A percentile compares a stretch with the other conserved stretches of the same genome.
Conservation (phyloP, 2,797 vertebrate genomes). For the Podarcis lilfordi region DNA sequence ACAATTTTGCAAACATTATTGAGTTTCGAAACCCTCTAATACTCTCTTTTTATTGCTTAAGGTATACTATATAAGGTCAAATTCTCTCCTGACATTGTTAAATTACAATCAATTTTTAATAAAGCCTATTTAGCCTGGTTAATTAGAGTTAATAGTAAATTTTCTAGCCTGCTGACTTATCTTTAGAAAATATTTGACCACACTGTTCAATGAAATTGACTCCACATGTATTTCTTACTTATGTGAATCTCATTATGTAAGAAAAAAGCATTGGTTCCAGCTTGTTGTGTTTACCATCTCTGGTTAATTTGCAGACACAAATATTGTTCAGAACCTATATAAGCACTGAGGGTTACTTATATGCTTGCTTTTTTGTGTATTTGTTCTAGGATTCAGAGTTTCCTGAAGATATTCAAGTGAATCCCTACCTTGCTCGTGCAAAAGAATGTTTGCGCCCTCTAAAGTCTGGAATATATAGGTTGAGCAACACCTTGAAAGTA, state of each 20-base stretch:
- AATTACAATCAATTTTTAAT: conserved; percentile 64
- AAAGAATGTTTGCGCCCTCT: conserved; percentile 43
- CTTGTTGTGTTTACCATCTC: background rate
- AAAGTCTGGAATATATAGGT: conserved; percentile 62
- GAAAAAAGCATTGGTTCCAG: background rate
- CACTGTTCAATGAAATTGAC: conserved; percentile 18
- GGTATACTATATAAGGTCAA: conserved; percentile 19
- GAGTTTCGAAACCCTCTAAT: background rate
- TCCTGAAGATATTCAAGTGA: conserved; percentile 53
- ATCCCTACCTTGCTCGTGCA: conserved; percentile 2
- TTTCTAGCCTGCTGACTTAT: conserved; percentile 44
- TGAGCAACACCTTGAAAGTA: conserved; percentile 66
- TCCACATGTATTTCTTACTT: rapidly evolving
- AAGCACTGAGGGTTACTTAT: background rate
- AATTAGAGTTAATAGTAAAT: conserved; percentile 63
- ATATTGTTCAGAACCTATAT: background rate
- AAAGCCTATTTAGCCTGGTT: conserved; percentile 58
- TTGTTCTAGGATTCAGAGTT: conserved; percentile 73
- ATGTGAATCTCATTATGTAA: background rate
- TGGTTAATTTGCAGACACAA: background rate
- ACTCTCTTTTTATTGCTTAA: conserved; percentile 19
- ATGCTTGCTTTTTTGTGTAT: conserved; percentile 12
- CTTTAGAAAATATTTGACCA: conserved; percentile 29
- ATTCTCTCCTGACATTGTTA: conserved; percentile 43
- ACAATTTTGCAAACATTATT: background rate